These are phyloP conservation scores for Macrobrachium nipponense DNA, from an alignment of 1,140 invertebrate genomes.

Conservation along the genomic window DNA sequence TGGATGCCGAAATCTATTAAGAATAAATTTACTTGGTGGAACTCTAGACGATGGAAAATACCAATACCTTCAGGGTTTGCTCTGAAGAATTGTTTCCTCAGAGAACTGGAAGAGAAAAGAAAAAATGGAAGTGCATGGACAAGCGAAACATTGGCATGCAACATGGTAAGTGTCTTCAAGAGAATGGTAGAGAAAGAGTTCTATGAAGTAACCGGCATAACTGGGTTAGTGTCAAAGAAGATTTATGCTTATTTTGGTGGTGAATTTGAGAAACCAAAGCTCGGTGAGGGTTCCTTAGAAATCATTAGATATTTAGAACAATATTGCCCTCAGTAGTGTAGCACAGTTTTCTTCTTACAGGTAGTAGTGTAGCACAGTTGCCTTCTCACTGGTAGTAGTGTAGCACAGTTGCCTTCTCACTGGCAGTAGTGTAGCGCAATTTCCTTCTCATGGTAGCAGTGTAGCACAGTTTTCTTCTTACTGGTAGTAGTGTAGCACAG, in stretches of 20 bases:
- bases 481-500: too few species aligned
- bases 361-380: too few species aligned
- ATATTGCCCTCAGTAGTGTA: too few species aligned
- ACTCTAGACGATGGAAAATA: background rate
- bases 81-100: conserved; percentile 12
- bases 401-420: too few species aligned
- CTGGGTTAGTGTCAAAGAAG: background rate
- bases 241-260: conserved; percentile 26
- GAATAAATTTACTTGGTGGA: background rate
- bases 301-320: background rate
- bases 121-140: background rate
- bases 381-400: too few species aligned
- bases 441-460: too few species aligned
- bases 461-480: too few species aligned
- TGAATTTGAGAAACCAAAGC: conserved; percentile 8
- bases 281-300: background rate
- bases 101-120: background rate
- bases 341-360: too few species aligned
- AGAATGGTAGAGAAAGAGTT: background rate
- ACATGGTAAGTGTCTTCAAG: background rate
- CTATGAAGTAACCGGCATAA: background rate
- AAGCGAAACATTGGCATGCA: background rate
- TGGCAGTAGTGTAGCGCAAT: too few species aligned
- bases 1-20: conserved; percentile 19
- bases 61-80: conserved; percentile 1